These are phyloP conservation scores for Cheirogaleus major DNA, from an alignment of 2,797 vertebrate genomes.

Conservation along the genomic window DNA sequence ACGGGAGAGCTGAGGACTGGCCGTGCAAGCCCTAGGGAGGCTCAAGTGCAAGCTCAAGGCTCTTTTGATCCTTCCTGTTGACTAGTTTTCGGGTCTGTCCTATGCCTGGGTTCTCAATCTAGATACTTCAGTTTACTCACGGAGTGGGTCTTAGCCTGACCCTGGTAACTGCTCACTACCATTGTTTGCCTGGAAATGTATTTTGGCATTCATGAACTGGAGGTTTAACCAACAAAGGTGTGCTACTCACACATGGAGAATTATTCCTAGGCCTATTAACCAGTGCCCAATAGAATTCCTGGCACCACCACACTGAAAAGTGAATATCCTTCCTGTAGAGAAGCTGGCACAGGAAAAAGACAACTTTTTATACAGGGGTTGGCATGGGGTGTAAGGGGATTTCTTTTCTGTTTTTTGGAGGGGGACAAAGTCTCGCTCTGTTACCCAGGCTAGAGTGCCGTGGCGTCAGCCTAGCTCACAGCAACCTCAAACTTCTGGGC, in stretches of 20 bases:
- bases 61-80: background rate
- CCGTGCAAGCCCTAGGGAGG: background rate
- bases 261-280: background rate
- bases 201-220: background rate
- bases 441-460: too few species aligned
- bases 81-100: background rate
- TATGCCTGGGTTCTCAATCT: background rate
- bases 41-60: background rate
- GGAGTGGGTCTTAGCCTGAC: background rate
- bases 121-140: background rate
- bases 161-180: background rate
- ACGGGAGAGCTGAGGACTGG: background rate
- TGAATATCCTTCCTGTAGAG: background rate
- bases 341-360: background rate
- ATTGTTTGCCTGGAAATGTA: background rate
- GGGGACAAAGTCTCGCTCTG: too few species aligned
- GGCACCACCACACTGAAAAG: background rate
- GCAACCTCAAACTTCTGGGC: too few species aligned
- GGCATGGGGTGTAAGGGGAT: background rate
- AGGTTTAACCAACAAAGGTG: background rate
- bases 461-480: too few species aligned
- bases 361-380: background rate
- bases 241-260: background rate
- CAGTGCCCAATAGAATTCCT: background rate
- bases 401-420: too few species aligned